Evolutionary conservation across 2,797 vertebrate genomes (phyloP).

Genomic region (Pampus argenteus): DNA sequence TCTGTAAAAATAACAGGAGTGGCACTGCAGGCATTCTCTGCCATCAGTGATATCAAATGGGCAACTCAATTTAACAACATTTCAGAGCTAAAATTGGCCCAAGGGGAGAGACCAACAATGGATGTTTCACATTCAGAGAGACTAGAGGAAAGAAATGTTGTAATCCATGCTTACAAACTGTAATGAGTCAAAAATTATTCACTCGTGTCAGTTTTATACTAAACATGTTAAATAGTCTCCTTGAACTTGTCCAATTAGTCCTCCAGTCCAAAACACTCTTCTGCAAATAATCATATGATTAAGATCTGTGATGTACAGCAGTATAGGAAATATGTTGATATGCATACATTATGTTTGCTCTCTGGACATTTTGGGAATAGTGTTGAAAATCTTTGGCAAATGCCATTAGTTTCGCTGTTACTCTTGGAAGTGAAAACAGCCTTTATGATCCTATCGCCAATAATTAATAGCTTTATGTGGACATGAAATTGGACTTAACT

Average conservation of each 20-base stretch:
- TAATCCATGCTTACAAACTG: too few species aligned
- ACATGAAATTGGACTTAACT: slow-evolving; percentile 55
- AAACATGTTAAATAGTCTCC: slow-evolving; percentile 47
- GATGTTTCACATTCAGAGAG: slow-evolving; percentile 57
- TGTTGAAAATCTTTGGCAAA: slow-evolving; percentile 69
- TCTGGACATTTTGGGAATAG: slow-evolving; percentile 51
- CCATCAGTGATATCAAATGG: slow-evolving; percentile 74
- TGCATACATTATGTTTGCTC: slow-evolving; percentile 62
- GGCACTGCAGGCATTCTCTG: slow-evolving; percentile 68
- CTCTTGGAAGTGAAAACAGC: slow-evolving; percentile 65
- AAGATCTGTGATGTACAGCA: slow-evolving; percentile 67
- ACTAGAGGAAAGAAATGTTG: slow-evolving; percentile 45
- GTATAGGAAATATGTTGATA: slow-evolving; percentile 67
- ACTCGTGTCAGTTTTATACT: slow-evolving; percentile 33
- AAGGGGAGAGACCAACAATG: slow-evolving; percentile 58
- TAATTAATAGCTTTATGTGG: slow-evolving; percentile 61
- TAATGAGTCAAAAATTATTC: slow-evolving; percentile 48
- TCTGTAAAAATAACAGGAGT: slow-evolving; percentile 80
- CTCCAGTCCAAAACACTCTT: neutral
- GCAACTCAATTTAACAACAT: slow-evolving; percentile 75
- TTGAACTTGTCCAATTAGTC: slow-evolving; percentile 24
- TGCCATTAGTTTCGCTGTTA: slow-evolving; percentile 60
- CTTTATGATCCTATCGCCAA: slow-evolving; percentile 50
- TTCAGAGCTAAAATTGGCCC: slow-evolving; percentile 75
- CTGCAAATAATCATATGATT: slow-evolving; percentile 39